Base-by-base conservation (phyloP, 2,797 vertebrate species). In the Chrosomus eos region DNA sequence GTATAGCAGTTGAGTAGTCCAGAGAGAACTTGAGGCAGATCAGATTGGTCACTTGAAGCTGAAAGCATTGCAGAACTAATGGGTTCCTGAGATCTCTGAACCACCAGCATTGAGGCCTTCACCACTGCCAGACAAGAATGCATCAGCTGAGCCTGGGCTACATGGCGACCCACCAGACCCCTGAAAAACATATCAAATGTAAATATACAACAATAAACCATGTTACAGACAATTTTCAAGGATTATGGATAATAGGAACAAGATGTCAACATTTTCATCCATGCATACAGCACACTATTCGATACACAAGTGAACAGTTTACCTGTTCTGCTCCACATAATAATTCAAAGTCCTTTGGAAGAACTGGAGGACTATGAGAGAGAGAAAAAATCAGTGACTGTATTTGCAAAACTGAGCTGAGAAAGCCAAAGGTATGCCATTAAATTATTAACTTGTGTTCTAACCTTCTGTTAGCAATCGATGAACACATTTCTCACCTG, bases 141-240 rank as follows among this genome's bases (percentile, higher is more conserved):
- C 97, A 98, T 98, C 87, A 99, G 74, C 88, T 95, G 95, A 60
- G 96, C 96, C 92, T 99, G 97, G 87, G 95, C 96, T 58, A 99
- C 93, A 82, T 91, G 94, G 87, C 96, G 96, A 83, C 97, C 98
- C 77, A 91, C 67, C 74, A 97, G 94, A 85, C 91, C 95, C 87
- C 97, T 99, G 66, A 4, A 26, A 2, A 67, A 9, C 60, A 77
- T 11, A 75, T 36, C 28, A 64, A n/a, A 60, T 5, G 18, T 45
- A 14, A 67, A 48, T 9, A 26, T 43, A 88, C 88, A 90, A 88
- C 45, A 55, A 38, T 31, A 67, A 55, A 36, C 19, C 18, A 55
- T n/a, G 33, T 81, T 91, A 91, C 84, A 91, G 88, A 89, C 62
- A 31, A 33, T 40, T 58, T 33, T 8, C 26, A 62, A 40, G 8